Evolutionary conservation across 2,888 invertebrate species (phyloP).

Genomic region (Sipha maydis): DNA sequence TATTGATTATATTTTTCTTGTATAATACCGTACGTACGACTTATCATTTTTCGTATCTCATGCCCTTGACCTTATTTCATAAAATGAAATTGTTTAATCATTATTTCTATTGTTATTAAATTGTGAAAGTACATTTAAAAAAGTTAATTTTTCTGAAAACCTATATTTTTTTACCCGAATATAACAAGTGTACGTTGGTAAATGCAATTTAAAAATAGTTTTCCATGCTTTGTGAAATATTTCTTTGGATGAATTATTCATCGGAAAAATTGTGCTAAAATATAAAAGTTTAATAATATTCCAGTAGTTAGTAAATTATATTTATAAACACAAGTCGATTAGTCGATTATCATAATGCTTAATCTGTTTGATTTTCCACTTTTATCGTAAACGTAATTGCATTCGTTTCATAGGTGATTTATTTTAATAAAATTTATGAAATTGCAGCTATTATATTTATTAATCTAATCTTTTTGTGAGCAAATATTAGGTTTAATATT

Average conservation of each 20-base stretch:
- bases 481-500: background rate
- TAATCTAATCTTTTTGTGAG: background rate
- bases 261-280: conserved; percentile 4
- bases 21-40: background rate
- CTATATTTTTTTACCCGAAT: background rate
- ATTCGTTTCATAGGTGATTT: background rate
- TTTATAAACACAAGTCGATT: conserved; percentile 3
- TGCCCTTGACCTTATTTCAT: background rate
- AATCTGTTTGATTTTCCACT: background rate
- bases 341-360: background rate
- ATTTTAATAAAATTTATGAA: background rate
- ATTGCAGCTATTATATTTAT: background rate
- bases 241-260: conserved; percentile 2
- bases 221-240: background rate
- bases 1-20: background rate
- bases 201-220: conserved; percentile 9
- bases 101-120: background rate
- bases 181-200: background rate
- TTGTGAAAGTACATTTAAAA: background rate
- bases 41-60: background rate
- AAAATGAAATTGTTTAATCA: background rate
- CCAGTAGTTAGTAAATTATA: background rate
- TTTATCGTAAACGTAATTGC: background rate
- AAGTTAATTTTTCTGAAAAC: background rate
- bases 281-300: background rate